Base-by-base conservation (phyloP, 2,888 invertebrate species). In the Drosophila vallismaia region DNA sequence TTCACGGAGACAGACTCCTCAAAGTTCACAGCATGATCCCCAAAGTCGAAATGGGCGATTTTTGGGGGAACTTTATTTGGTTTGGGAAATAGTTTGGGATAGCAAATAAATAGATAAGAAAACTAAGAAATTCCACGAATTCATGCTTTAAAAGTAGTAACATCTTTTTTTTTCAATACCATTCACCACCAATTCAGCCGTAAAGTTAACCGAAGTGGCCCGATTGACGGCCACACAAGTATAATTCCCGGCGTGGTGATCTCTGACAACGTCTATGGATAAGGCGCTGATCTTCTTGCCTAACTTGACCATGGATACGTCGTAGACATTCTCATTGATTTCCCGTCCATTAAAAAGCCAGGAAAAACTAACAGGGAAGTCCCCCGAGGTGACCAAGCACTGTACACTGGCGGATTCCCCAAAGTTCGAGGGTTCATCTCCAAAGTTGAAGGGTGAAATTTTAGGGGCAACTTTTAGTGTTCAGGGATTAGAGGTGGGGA, bases 31-130 rank as follows among this genome's bases (percentile, higher is more conserved):
- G 95, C 94, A 89, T 95, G 94, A 76, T 94, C 94, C 74, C 95
- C 95, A 89, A 95, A 95, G 79, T 93, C 92, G 90, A 95, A 96
- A 79, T 94, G 95, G 79, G 94, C 93, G 88, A 96, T 95, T 92
- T 94, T 94, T 59, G 96, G 96, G 88, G 94, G 94, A 91, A 96
- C 96, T 96, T 58, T 8, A 1, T n/a, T 44, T n/a, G 36, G 12
- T 2, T 7, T 3, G 28, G 8, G 36, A 6, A 9, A 40, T 10
- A 24, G 36, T n/a, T 8, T 19, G n/a, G 44, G 3, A 14, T 8
- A 40, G 46, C 46, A 62, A 40, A 66, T 51, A 4, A 48, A 38
- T 6, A 6, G 3, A 28, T 38, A 10, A 4, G n/a, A 64, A 63
- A 68, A 29, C 24, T 4, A 51, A 19, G 10, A 9, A 45, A 46